phyloP scores from a whole-genome alignment of 2,888 invertebrate genomes.

The Drosophila austrosaltans region DNA sequence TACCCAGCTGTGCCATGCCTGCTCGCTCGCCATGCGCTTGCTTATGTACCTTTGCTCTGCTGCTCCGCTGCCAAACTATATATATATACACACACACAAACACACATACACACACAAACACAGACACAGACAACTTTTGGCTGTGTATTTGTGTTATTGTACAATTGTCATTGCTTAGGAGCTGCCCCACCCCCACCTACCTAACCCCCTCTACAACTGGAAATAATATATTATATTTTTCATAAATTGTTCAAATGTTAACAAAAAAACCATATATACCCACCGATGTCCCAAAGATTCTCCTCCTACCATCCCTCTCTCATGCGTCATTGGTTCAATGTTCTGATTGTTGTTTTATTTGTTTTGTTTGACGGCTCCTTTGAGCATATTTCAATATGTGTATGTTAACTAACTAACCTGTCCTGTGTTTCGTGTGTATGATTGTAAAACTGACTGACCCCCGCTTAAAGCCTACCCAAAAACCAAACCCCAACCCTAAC shows the following conservation, averaged over 20 bases:
- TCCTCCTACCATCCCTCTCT: slow-evolving; percentile 26
- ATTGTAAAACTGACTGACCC: slow-evolving; percentile 27
- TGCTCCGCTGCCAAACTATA: slow-evolving; percentile 30
- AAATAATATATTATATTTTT: slow-evolving; percentile 33
- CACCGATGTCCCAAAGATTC: not conserved
- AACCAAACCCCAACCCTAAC: slow-evolving; percentile 22
- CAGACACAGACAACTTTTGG: slow-evolving; percentile 19
- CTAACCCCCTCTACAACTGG: not conserved
- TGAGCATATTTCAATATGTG: not conserved
- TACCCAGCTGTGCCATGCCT: slow-evolving; percentile 26
- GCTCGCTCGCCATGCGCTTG: slow-evolving; percentile 66
- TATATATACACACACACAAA: slow-evolving; percentile 7
- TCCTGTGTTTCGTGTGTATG: slow-evolving; percentile 51
- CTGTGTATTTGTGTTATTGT: slow-evolving; percentile 57
- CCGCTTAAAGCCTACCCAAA: slow-evolving; percentile 32
- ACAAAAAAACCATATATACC: no score
- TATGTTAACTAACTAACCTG: slow-evolving; percentile 24
- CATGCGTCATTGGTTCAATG: slow-evolving; percentile 36
- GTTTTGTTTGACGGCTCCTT: slow-evolving; percentile 8
- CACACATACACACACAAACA: slow-evolving; percentile 14
- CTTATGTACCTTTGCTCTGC: slow-evolving; percentile 44
- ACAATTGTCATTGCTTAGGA: slow-evolving; percentile 78
- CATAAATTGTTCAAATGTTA: slow-evolving; percentile 61
- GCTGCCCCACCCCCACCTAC: slow-evolving; percentile 33
- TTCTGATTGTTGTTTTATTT: slow-evolving; percentile 71